phyloP scores from a whole-genome alignment of 2,888 invertebrate genomes.

The Coenonympha arcania region DNA sequence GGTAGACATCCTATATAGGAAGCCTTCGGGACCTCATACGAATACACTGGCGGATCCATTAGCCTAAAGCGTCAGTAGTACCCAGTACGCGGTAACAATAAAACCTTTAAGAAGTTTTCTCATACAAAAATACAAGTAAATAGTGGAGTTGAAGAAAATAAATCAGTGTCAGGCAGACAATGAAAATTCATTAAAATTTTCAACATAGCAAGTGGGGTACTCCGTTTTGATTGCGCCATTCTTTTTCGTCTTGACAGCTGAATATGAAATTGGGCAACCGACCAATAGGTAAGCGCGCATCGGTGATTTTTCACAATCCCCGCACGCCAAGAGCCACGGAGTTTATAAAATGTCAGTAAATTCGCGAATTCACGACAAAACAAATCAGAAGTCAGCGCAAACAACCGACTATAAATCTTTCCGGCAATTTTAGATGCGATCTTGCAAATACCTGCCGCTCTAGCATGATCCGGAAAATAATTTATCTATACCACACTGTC shows the following conservation, averaged over 20 bases:
- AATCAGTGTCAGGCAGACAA: not conserved
- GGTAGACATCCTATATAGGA: too few species aligned
- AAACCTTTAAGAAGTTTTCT: too few species aligned
- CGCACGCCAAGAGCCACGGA: conserved; percentile 24
- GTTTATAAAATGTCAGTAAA: conserved; percentile 33
- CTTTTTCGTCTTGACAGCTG: conserved; percentile 11
- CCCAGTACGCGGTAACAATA: too few species aligned
- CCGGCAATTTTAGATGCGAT: conserved; percentile 61
- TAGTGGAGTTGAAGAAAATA: not conserved
- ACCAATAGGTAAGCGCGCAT: conserved; percentile 21
- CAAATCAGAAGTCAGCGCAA: conserved; percentile 58
- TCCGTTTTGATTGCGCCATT: conserved; percentile 9
- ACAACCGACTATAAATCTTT: conserved; percentile 59
- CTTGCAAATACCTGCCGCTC: too few species aligned
- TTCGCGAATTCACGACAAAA: conserved; percentile 53
- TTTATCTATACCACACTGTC: too few species aligned
- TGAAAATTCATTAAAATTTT: not conserved
- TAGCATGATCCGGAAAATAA: too few species aligned
- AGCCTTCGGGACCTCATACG: too few species aligned
- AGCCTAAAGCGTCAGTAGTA: too few species aligned
- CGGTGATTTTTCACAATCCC: conserved; percentile 22
- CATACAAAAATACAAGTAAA: too few species aligned
- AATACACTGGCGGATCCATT: too few species aligned
- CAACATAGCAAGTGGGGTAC: not conserved
- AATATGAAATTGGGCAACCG: conserved; percentile 22